A percentile compares a stretch with the other conserved stretches of the same genome.
These are phyloP conservation scores for Planococcus citri DNA, from an alignment of 1,140 invertebrate genomes.

Conservation along the genomic window DNA sequence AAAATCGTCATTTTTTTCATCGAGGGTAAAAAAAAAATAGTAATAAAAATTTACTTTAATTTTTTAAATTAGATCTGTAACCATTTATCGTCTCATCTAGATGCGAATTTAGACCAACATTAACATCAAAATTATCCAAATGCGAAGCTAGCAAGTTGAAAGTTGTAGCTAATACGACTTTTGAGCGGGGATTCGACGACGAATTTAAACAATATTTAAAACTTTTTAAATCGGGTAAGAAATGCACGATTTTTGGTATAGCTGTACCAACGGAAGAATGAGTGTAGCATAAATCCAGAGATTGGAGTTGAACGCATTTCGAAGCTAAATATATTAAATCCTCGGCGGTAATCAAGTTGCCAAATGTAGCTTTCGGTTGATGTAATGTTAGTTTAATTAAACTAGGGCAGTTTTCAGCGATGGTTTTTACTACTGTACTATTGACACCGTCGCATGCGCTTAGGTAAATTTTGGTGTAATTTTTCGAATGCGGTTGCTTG, in stretches of 20 bases:
- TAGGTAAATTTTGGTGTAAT: not conserved
- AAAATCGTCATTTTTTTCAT: no score
- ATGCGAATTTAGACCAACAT: not conserved
- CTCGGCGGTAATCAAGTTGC: not conserved
- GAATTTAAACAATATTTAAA: not conserved
- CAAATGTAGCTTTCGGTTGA: not conserved
- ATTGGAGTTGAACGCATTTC: not conserved
- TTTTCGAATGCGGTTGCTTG: constrained; percentile 9
- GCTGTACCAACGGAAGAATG: not conserved
- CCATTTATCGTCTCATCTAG: not conserved
- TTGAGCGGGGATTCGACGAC: not conserved
- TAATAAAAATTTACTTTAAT: not conserved
- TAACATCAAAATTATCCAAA: not conserved
- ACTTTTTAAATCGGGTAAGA: not conserved
- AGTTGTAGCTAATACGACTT: not conserved
- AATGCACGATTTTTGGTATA: not conserved
- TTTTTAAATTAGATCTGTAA: not conserved
- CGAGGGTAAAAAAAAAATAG: no score
- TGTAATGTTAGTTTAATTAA: not conserved
- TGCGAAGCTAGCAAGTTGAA: not conserved
- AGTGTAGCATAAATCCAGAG: not conserved
- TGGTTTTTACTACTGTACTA: not conserved
- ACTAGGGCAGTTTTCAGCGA: not conserved
- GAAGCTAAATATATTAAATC: not conserved
- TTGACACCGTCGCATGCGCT: not conserved